These are phyloP conservation scores for Zosterops japonicus DNA, from an alignment of 2,113 vertebrate genomes.

Conservation along the genomic window DNA sequence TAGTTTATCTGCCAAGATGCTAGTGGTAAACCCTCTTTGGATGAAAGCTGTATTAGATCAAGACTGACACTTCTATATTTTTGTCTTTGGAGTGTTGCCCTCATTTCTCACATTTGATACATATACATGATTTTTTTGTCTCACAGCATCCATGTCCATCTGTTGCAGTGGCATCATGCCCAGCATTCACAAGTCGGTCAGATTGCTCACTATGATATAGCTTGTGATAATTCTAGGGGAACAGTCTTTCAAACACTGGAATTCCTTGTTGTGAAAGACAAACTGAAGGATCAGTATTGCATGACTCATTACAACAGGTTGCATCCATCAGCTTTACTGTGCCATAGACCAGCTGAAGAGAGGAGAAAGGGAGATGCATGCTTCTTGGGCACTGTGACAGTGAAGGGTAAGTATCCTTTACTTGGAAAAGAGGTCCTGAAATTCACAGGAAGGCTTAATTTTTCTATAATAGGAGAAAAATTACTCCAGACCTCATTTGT, in stretches of 20 bases:
- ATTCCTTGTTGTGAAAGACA: background rate
- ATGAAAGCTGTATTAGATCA: slow-evolving; percentile 42
- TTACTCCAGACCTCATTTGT: background rate
- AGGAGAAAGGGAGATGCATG: background rate
- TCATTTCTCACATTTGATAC: slow-evolving; percentile 57
- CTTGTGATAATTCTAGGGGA: background rate
- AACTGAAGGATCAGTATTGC: background rate
- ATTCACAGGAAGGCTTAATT: background rate
- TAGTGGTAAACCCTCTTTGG: background rate
- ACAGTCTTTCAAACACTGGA: background rate
- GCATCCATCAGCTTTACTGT: background rate
- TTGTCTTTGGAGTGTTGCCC: slow-evolving; percentile 53
- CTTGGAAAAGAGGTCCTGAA: background rate
- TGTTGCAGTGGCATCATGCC: slow-evolving; percentile 47
- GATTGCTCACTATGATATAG: background rate
- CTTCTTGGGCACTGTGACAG: background rate
- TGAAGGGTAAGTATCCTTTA: background rate
- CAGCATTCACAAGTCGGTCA: slow-evolving; percentile 22
- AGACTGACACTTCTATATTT: slow-evolving; percentile 60
- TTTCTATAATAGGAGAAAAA: background rate
- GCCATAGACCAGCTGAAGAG: background rate
- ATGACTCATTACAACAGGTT: background rate
- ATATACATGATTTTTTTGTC: slow-evolving; percentile 43
- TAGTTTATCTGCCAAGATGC: background rate
- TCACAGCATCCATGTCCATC: slow-evolving; percentile 41